Evolutionary conservation across 2,113 vertebrate genomes (phyloP), one percentile per base, ranked within the genome.

Genomic region (Ophiodon elongatus): DNA sequence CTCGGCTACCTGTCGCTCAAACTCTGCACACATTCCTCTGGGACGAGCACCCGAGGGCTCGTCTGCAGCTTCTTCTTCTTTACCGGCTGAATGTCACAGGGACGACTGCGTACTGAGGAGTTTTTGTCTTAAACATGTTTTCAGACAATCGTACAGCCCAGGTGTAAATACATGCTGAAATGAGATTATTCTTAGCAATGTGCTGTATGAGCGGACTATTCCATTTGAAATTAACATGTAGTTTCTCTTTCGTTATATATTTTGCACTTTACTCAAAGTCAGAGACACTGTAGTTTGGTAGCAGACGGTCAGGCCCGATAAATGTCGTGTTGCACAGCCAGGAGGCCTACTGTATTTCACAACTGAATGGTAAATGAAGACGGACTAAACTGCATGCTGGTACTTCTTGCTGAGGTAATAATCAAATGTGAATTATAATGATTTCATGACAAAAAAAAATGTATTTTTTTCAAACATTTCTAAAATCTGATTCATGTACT

Each of bases 231-330:
- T 29, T 11, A 59, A 72, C 39, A 59, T 43, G 25, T 87, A 75
- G 76, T 45, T 80, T 67, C 14, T 54, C 60, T 82, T 25, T 72
- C 39, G 52, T 62, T 27, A 66, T 27, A 66, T 78, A 68, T 70
- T 67, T n/a, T 82, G 86, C 88, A 92, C 90, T 89, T 93, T 94
- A 80, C 43, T 85, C 47, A 29, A 78, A 35, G 73, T 72, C 64
- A 8, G 50, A 75, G 31, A 80, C 76, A 82, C 43, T 57, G 74
- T 29, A 80, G 56, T 31, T 82, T 41, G 8, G 78, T 15, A 56
- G 35, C 35, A 65, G 8, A 23, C 6, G 35, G 35, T 64, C 45
- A n/a, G 74, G 8, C 78, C 4, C 59, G 29, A 54, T 47, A 8
- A 64, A 54, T 7, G 3, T 71, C 45, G 23, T n/a, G 59, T 65